Conservation (phyloP, 2,797 vertebrate genomes). For the Takifugu rubripes region DNA sequence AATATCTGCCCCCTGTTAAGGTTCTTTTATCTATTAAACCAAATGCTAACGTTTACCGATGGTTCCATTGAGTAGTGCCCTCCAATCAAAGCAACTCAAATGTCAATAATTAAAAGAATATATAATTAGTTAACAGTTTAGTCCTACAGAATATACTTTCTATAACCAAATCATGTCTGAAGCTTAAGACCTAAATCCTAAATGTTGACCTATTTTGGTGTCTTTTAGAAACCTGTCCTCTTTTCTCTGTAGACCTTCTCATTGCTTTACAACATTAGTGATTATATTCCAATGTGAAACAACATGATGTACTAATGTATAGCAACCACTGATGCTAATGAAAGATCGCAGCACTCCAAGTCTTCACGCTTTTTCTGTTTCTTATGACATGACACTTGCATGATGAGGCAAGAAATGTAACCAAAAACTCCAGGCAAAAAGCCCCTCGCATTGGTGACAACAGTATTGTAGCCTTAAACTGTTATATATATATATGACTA, state of each 20-base stretch:
- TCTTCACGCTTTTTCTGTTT: too few species aligned
- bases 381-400: too few species aligned
- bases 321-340: background rate
- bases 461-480: background rate
- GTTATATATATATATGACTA: background rate
- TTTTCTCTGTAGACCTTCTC: background rate
- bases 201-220: too few species aligned
- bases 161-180: too few species aligned
- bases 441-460: too few species aligned
- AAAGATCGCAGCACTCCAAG: too few species aligned
- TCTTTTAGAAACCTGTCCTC: too few species aligned
- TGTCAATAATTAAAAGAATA: background rate
- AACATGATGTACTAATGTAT: background rate
- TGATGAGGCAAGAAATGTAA: too few species aligned
- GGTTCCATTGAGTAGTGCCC: background rate
- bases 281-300: background rate
- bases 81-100: background rate
- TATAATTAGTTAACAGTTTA: background rate
- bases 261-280: too few species aligned
- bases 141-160: too few species aligned
- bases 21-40: background rate
- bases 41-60: background rate
- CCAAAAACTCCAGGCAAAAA: too few species aligned
- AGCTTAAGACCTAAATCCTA: too few species aligned
- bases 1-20: constrained; percentile 13